Evolutionary conservation across 2,797 vertebrate species (phyloP).

Genomic region (Botia kubotai): DNA sequence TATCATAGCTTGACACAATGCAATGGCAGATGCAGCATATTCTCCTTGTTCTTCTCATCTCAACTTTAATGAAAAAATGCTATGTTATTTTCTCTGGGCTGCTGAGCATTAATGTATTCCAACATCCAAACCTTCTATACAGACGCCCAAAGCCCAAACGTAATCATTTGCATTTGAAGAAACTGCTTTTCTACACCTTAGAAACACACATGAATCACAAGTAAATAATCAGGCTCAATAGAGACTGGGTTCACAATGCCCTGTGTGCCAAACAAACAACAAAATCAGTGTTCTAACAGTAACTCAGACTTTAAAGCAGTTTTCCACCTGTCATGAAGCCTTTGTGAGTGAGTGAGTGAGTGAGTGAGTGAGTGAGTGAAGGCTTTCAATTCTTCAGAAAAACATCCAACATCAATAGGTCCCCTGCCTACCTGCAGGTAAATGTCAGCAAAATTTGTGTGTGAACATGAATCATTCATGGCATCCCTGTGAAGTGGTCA

Average conservation of each 20-base stretch:
- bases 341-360: neutral
- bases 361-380: neutral
- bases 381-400: conserved; percentile 27
- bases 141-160: conserved; percentile 1
- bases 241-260: conserved; percentile 60
- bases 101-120: conserved; percentile 15
- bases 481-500: conserved; percentile 54
- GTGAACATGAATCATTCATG: conserved; percentile 36
- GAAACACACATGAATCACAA: conserved; percentile 70
- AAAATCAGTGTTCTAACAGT: conserved; percentile 28
- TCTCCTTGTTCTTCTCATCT: conserved; percentile 24
- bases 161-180: conserved; percentile 60
- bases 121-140: neutral
- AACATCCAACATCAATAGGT: conserved; percentile 31
- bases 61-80: conserved; percentile 24
- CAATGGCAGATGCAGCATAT: neutral
- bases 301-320: conserved; percentile 11
- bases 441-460: conserved; percentile 20
- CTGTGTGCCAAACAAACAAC: conserved; percentile 39
- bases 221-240: conserved; percentile 55
- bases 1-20: neutral
- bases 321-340: conserved; percentile 13
- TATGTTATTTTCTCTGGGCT: conserved; percentile 32
- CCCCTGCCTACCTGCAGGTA: conserved; percentile 1
- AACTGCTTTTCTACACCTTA: conserved; percentile 60